phyloP scores from a whole-genome alignment of 2,113 vertebrate species.

The Dascyllus trimaculatus region DNA sequence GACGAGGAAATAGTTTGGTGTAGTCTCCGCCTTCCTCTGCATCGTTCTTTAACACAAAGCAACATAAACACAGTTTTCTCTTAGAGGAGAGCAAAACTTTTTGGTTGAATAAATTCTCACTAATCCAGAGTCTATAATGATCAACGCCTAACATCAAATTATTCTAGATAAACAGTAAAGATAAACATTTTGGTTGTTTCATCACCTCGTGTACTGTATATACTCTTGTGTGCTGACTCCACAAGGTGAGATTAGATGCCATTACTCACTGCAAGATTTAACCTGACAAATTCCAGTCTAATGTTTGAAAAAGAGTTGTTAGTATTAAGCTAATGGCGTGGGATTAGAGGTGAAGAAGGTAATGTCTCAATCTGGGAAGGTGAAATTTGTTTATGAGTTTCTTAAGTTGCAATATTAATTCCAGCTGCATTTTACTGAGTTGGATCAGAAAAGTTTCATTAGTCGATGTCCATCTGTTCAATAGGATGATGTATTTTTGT shows the following conservation, averaged over 20 bases:
- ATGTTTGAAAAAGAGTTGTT: slow-evolving; percentile 3
- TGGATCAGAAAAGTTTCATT: slow-evolving; percentile 25
- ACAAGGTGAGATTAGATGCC: slow-evolving; percentile 8
- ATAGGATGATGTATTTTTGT: slow-evolving; percentile 13
- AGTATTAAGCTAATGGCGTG: not conserved
- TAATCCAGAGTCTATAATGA: slow-evolving; percentile 21
- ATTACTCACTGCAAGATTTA: not conserved
- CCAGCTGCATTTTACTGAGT: slow-evolving; percentile 3
- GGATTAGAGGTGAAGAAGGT: not conserved
- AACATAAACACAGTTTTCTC: slow-evolving; percentile 72
- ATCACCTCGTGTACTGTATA: slow-evolving; percentile 15
- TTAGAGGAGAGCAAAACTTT: slow-evolving; percentile 61
- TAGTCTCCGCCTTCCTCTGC: slow-evolving; percentile 46
- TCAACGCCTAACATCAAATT: slow-evolving; percentile 48
- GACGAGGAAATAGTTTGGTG: slow-evolving; percentile 66
- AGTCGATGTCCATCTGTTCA: slow-evolving; percentile 19
- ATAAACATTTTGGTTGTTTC: slow-evolving; percentile 43
- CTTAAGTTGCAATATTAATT: slow-evolving; percentile 1
- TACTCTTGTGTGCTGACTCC: slow-evolving; percentile 38
- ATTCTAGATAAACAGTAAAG: slow-evolving; percentile 26
- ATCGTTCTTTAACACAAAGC: slow-evolving; percentile 66
- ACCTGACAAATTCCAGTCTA: slow-evolving; percentile 10
- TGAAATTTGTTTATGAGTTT: not conserved
- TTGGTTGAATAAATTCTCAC: slow-evolving; percentile 72
- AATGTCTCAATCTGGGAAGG: not conserved